These are phyloP conservation scores for Aphidius gifuensis DNA, from an alignment of 1,140 invertebrate species.

Conservation along the genomic window DNA sequence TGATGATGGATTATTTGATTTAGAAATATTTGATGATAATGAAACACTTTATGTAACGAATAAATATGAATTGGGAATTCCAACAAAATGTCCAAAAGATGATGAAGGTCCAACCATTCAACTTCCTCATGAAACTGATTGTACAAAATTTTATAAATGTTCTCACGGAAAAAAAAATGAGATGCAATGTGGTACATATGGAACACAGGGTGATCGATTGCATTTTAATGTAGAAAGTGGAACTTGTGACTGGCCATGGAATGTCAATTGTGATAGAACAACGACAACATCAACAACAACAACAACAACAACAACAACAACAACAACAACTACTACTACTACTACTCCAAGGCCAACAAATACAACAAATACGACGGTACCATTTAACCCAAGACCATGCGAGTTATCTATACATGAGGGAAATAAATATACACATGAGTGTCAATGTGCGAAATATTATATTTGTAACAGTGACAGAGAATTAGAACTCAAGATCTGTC, in stretches of 20 bases:
- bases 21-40: too few relatives aligned
- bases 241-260: constrained; percentile 44
- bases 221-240: constrained; percentile 53
- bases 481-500: constrained; percentile 41
- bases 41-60: too few relatives aligned
- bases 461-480: too few relatives aligned
- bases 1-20: too few relatives aligned
- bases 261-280: constrained; percentile 30
- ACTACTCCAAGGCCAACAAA: neutral
- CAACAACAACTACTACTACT: neutral
- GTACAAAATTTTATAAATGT: constrained; percentile 59
- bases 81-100: too few relatives aligned
- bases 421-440: too few relatives aligned
- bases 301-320: neutral
- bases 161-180: constrained; percentile 48
- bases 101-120: constrained; percentile 21
- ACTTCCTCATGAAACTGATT: constrained; percentile 53
- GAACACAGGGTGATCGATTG: constrained; percentile 24
- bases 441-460: too few relatives aligned
- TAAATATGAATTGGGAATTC: too few relatives aligned
- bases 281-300: neutral
- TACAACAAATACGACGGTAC: too few relatives aligned
- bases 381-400: too few relatives aligned
- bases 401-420: too few relatives aligned
- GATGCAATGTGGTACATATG: constrained; percentile 44